phyloP scores from a whole-genome alignment of 2,797 vertebrate species.

The Eospalax fontanierii region DNA sequence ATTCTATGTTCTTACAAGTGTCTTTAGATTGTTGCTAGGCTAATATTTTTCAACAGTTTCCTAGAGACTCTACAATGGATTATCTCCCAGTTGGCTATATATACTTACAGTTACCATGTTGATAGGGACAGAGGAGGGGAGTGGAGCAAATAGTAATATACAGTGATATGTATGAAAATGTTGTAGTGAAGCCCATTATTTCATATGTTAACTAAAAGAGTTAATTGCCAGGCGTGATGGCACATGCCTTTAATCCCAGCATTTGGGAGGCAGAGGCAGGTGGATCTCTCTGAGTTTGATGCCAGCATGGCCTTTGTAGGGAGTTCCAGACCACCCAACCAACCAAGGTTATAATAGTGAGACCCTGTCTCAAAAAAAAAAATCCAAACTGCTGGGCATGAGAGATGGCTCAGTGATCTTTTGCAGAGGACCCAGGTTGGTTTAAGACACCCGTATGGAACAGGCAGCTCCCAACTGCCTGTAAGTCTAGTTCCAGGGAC shows the following conservation, averaged over 20 bases:
- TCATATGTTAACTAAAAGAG: neutral
- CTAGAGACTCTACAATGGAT: slow-evolving; percentile 32
- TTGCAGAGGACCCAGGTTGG: neutral
- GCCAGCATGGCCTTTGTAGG: too few relatives aligned
- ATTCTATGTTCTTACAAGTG: neutral
- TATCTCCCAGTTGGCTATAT: neutral
- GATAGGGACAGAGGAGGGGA: neutral
- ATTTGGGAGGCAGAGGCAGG: neutral
- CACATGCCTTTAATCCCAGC: neutral
- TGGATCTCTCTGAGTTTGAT: neutral
- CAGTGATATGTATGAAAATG: neutral
- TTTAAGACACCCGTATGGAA: neutral
- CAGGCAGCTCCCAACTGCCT: neutral
- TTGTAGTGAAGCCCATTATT: neutral
- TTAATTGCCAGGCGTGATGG: neutral
- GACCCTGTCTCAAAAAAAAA: neutral
- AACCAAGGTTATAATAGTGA: too few relatives aligned
- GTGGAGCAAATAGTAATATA: neutral
- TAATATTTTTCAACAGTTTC: slow-evolving; percentile 1
- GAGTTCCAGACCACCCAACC: too few relatives aligned
- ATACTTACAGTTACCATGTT: neutral
- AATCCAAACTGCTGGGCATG: neutral
- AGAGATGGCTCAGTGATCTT: neutral
- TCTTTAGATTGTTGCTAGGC: slow-evolving; percentile 32
- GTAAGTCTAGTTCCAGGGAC: too few relatives aligned